phyloP scores from a whole-genome alignment of 2,888 invertebrate species.

The Himalopsyche tibetana region DNA sequence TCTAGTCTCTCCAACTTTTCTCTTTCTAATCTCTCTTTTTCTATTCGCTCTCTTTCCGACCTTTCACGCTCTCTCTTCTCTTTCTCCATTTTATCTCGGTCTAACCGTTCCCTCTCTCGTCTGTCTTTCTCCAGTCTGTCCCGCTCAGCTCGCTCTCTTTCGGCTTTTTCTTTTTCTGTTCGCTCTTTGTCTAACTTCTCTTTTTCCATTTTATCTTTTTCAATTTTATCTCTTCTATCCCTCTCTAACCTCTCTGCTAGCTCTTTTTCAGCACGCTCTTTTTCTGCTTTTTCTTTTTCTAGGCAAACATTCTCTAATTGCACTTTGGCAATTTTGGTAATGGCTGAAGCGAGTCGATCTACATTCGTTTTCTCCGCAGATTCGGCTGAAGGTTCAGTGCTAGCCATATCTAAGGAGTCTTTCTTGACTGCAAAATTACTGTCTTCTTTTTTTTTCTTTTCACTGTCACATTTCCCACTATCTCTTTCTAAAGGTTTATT shows the following conservation, averaged over 20 bases:
- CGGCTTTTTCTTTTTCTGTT: slow-evolving; percentile 67
- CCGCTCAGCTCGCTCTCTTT: slow-evolving; percentile 71
- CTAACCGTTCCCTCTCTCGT: slow-evolving; percentile 69
- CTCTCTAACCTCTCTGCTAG: slow-evolving; percentile 67
- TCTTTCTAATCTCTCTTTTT: slow-evolving; percentile 70
- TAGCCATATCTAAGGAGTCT: slow-evolving; percentile 64
- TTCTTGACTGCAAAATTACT: slow-evolving; percentile 48
- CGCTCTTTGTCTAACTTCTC: slow-evolving; percentile 68
- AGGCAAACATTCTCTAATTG: slow-evolving; percentile 57
- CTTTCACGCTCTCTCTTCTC: slow-evolving; percentile 69
- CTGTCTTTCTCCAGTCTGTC: slow-evolving; percentile 74
- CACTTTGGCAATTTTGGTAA: slow-evolving; percentile 67
- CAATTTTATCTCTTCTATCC: slow-evolving; percentile 70
- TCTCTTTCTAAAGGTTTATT: slow-evolving; percentile 67
- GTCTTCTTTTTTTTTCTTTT: slow-evolving; percentile 68
- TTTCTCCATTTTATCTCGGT: slow-evolving; percentile 67
- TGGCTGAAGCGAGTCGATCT: slow-evolving; percentile 45
- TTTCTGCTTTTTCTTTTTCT: slow-evolving; percentile 53
- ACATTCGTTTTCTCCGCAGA: slow-evolving; percentile 1
- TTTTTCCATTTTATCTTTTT: slow-evolving; percentile 66
- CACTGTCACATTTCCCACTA: slow-evolving; percentile 69
- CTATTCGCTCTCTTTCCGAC: slow-evolving; percentile 70
- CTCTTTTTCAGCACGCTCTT: slow-evolving; percentile 61
- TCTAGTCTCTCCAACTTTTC: slow-evolving; percentile 71
- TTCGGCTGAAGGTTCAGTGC: slow-evolving; percentile 66